These are phyloP conservation scores for Drosophila seclusa DNA, from an alignment of 2,888 invertebrate species.

Conservation along the genomic window DNA sequence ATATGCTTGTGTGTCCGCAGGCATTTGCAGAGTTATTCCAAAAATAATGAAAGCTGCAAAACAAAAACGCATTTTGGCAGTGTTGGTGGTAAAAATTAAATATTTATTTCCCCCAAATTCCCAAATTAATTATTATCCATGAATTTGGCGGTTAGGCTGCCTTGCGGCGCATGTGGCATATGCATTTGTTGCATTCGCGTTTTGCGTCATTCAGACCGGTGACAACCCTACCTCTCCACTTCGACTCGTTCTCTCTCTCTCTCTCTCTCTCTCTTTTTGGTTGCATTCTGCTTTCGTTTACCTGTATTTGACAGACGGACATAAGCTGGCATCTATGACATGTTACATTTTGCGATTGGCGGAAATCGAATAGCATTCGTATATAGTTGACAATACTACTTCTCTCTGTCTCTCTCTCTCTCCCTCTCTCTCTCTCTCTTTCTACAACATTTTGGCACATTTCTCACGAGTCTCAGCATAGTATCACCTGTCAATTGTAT, in stretches of 20 bases:
- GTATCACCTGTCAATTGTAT: not conserved
- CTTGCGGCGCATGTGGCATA: not conserved
- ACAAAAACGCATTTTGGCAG: not conserved
- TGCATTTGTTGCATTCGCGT: not conserved
- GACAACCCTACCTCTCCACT: not conserved
- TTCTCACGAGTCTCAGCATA: no score
- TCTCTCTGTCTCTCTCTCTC: not conserved
- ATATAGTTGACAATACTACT: conserved; percentile 1
- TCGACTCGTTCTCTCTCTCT: not conserved
- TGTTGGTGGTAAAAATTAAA: not conserved
- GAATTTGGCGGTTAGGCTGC: not conserved
- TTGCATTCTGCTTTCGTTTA: not conserved
- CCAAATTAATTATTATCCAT: not conserved
- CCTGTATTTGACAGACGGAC: conserved; percentile 9
- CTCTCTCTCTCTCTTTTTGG: no score
- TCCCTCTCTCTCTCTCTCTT: not conserved
- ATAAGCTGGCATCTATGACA: conserved; percentile 15
- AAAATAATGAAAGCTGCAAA: not conserved
- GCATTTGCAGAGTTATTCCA: not conserved
- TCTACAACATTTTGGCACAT: not conserved
- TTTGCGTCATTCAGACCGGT: no score
- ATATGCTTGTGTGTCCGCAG: not conserved
- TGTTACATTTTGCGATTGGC: not conserved
- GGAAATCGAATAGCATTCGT: not conserved
- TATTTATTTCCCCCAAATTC: not conserved